These are phyloP conservation scores for Pseudomyrmex gracilis DNA, from an alignment of 1,140 invertebrate genomes.

Conservation along the genomic window DNA sequence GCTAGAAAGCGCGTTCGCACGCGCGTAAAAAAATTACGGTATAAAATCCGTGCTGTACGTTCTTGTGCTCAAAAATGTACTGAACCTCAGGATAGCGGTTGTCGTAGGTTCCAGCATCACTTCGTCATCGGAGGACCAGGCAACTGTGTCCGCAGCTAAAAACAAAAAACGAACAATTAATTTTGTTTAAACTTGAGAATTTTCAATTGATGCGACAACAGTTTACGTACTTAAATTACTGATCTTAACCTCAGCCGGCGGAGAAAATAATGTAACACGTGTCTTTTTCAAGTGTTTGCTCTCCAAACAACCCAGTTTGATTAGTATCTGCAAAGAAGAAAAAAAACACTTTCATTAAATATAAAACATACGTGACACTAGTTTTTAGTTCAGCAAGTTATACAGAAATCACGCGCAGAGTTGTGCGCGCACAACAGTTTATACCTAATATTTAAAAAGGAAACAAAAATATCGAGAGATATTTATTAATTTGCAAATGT, in stretches of 20 bases:
- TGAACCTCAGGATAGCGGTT: slow-evolving; percentile 86
- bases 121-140: slow-evolving; percentile 82
- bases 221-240: slow-evolving; percentile 73
- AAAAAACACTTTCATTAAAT: slow-evolving; percentile 54
- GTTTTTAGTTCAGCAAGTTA: slow-evolving; percentile 79
- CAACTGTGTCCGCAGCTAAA: slow-evolving; percentile 75
- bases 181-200: slow-evolving; percentile 55
- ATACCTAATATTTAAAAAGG: slow-evolving; percentile 28
- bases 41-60: slow-evolving; percentile 86
- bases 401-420: slow-evolving; percentile 57
- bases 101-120: slow-evolving; percentile 83
- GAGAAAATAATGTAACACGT: slow-evolving; percentile 81
- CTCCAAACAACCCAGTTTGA: slow-evolving; percentile 82
- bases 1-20: neutral
- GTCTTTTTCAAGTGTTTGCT: slow-evolving; percentile 75
- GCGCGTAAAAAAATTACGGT: slow-evolving; percentile 58
- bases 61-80: slow-evolving; percentile 87
- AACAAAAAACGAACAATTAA: slow-evolving; percentile 63
- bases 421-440: neutral
- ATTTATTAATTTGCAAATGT: slow-evolving; percentile 17
- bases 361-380: slow-evolving; percentile 15
- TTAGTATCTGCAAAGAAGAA: slow-evolving; percentile 81
- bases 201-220: slow-evolving; percentile 38
- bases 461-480: neutral
- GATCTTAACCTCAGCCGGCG: slow-evolving; percentile 72